Conservation (phyloP, 2,797 vertebrate species). For the Tympanoctomys barrerae region DNA sequence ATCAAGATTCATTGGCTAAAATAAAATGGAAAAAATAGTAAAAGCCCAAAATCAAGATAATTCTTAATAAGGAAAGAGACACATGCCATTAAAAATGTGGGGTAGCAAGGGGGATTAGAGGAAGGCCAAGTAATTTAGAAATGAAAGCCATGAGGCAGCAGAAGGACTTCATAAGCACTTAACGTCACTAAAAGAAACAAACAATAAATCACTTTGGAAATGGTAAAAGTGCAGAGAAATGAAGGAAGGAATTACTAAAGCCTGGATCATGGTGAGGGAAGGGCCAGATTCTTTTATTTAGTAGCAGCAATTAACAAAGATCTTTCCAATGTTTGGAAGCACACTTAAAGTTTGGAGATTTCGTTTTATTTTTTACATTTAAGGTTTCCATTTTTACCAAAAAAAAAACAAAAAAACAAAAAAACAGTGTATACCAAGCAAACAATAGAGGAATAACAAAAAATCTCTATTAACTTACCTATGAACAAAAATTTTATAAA, state of each 20-base stretch:
- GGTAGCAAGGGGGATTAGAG: neutral
- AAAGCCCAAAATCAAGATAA: neutral
- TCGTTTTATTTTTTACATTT: neutral
- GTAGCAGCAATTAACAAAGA: neutral
- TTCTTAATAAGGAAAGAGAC: neutral
- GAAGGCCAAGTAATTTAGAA: neutral
- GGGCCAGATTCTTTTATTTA: neutral
- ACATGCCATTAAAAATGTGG: neutral
- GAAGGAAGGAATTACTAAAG: neutral
- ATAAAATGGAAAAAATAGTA: neutral
- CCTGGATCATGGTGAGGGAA: no score
- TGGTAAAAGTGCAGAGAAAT: neutral
- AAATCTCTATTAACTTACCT: neutral
- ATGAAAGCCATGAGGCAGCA: conserved; percentile 14
- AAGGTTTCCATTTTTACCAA: neutral
- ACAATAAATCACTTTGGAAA: conserved; percentile 25
- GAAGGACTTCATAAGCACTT: neutral
- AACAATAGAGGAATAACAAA: neutral
- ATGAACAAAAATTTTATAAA: neutral
- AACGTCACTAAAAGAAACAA: neutral
- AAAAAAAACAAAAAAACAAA: neutral
- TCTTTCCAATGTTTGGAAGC: neutral
- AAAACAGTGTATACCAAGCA: neutral
- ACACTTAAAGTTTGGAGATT: neutral
- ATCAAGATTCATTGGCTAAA: neutral